These are phyloP conservation scores for Acomys russatus DNA, from an alignment of 2,797 vertebrate species.

Conservation along the genomic window DNA sequence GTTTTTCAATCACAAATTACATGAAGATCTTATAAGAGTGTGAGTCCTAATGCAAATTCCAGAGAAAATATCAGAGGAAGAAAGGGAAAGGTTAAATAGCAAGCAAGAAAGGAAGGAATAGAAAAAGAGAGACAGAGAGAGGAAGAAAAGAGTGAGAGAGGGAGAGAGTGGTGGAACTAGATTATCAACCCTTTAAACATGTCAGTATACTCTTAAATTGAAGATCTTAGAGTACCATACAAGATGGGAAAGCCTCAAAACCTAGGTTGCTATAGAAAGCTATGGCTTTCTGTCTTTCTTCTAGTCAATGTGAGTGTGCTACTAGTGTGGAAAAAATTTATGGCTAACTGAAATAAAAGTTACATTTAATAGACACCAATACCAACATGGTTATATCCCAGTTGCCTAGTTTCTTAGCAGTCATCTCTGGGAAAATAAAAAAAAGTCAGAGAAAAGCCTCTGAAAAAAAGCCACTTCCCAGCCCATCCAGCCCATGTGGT, in stretches of 20 bases:
- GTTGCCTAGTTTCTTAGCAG: slow-evolving; percentile 48
- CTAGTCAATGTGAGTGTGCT: background rate
- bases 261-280: slow-evolving; percentile 19
- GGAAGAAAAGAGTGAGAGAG: background rate
- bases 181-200: slow-evolving; percentile 16
- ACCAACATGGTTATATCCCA: slow-evolving; percentile 8
- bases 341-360: slow-evolving; percentile 53
- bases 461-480: slow-evolving; percentile 24
- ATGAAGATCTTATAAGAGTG: background rate
- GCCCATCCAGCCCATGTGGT: background rate
- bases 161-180: background rate
- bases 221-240: background rate
- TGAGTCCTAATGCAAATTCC: background rate
- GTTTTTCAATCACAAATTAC: slow-evolving; percentile 6
- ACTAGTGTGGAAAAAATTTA: slow-evolving; percentile 57
- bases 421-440: slow-evolving; percentile 43
- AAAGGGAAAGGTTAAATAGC: background rate
- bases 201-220: background rate
- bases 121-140: too few species aligned
- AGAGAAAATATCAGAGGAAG: slow-evolving; percentile 45
- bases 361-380: slow-evolving; percentile 52
- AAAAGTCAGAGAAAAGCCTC: slow-evolving; percentile 9
- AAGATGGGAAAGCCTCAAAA: background rate
- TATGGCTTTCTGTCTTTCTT: background rate
- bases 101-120: background rate